Evolutionary conservation across 2,797 vertebrate species (phyloP), one percentile per base, ranked within the genome.

Genomic region (Artibeus lituratus): DNA sequence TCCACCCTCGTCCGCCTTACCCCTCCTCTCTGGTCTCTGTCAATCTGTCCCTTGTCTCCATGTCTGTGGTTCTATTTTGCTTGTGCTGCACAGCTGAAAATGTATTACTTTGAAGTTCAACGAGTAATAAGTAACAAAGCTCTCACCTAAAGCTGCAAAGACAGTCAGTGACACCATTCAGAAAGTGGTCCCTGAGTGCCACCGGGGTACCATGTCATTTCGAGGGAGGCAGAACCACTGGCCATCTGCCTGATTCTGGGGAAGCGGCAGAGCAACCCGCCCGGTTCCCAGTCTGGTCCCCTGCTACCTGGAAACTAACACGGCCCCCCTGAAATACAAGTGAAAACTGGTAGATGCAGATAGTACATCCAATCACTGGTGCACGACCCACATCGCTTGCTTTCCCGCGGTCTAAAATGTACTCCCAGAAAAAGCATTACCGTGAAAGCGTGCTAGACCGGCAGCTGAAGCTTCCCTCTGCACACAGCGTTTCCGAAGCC

Each of bases 41-140:
- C 19, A 2, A 18, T 8, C 19, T 53, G 19, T 7, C 8, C 51
- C 53, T 53, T 7, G 53, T 53, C 7, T 53, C 53, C 53, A 53
- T 8, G 53, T 7, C 53, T 53, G 19, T 22, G 53, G 53, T 22
- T 53, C 53, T 53, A 6, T 21, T 53, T 57, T 10, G 55, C 55
- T 57, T 10, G 9, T 57, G 22, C 55, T 24, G 9, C 3, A 3
- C 49, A 83, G 49, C 73, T 91, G 24, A 73, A 94, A 93, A 87
- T 57, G 19, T 76, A 55, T 92, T 70, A 47, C 67, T 94, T 81
- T 69, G 57, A 95, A 67, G 24, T 93, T 89, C 59, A 76, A 83
- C 86, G 69, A 74, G 42, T 29, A 55, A 51, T 42, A 18, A 14
- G 35, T n/a, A 42, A 55, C 55, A 74, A 70, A 44, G 39, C 5